Base-by-base conservation (phyloP, 2,888 invertebrate genomes). In the Oscheius sp. region DNA sequence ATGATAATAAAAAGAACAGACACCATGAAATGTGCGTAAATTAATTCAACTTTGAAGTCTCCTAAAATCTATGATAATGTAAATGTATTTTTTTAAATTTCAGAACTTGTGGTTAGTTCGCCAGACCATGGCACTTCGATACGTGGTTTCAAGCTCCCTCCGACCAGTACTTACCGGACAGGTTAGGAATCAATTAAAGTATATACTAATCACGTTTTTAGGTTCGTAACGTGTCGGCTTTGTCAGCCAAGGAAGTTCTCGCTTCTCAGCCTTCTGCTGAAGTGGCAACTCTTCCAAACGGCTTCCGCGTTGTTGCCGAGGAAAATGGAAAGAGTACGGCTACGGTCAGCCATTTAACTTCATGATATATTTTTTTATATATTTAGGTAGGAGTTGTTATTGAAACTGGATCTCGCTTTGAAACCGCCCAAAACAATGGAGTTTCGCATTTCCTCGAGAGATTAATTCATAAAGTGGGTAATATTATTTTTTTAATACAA, bases 381-480 rank as follows among this genome's bases (percentile, higher is more conserved):
- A 3, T 45, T 58, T 5, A 89, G 89, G 89, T 89, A 73, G 90
- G 90, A 50, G 90, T 98, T 45, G 99, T 97, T 96, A 96, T 98
- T 83, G 97, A 99, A 90, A 95, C 97, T 76, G 98, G 98, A 23
- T 96, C 96, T 83, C 91, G 98, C 82, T 97, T 93, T 87, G 98
- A 98, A 89, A 92, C 90, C 75, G 92, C 92, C 64, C 90, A 92
- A 82, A 98, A 94, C 88, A 99, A 98, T 90, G 98, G 98, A 72
- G 96, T 96, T 8, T 97, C 98, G 12, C 96, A 97, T 88, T 97
- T 98, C 87, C 91, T 98, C 87, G 98, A 98, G 89, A 97, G 98
- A 89, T 96, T 99, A 96, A 94, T 96, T 69, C 98, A 98, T 89
- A 93, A 92, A 89, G 92, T 79, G 55, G 17, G 10, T 23, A 0